A percentile compares a stretch with the other conserved stretches of the same genome.
phyloP scores from a whole-genome alignment of 1,140 invertebrate genomes.

The Nasonia giraulti region DNA sequence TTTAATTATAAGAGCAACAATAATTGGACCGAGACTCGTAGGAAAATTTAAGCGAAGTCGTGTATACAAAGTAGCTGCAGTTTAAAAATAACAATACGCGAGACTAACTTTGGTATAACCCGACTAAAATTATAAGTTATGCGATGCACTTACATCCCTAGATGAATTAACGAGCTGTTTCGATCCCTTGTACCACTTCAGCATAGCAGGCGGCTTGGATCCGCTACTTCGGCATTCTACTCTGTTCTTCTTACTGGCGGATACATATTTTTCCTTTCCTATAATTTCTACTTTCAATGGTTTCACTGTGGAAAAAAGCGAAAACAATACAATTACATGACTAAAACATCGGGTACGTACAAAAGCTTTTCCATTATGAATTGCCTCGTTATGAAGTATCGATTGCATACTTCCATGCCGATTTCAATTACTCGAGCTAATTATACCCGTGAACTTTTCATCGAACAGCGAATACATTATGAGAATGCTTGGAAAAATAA shows the following conservation, averaged over 20 bases:
- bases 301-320: slow-evolving; percentile 74
- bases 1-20: not conserved
- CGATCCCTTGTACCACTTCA: slow-evolving; percentile 80
- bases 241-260: slow-evolving; percentile 77
- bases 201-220: slow-evolving; percentile 78
- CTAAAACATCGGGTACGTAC: too few species aligned
- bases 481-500: too few species aligned
- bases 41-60: not conserved
- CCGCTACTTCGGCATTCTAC: slow-evolving; percentile 79
- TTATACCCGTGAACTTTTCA: too few species aligned
- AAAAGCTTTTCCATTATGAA: too few species aligned
- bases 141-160: slow-evolving; percentile 72
- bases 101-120: too few species aligned
- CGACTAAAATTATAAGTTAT: not conserved
- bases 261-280: slow-evolving; percentile 74
- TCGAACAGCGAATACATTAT: too few species aligned
- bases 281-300: slow-evolving; percentile 77
- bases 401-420: too few species aligned
- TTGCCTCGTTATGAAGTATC: too few species aligned
- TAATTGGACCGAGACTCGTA: not conserved
- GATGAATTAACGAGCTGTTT: slow-evolving; percentile 74
- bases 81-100: too few species aligned
- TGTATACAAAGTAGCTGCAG: too few species aligned
- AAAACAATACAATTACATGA: not conserved
- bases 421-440: too few species aligned